Base-by-base conservation (phyloP, 1,140 invertebrate species). In the Apis laboriosa region DNA sequence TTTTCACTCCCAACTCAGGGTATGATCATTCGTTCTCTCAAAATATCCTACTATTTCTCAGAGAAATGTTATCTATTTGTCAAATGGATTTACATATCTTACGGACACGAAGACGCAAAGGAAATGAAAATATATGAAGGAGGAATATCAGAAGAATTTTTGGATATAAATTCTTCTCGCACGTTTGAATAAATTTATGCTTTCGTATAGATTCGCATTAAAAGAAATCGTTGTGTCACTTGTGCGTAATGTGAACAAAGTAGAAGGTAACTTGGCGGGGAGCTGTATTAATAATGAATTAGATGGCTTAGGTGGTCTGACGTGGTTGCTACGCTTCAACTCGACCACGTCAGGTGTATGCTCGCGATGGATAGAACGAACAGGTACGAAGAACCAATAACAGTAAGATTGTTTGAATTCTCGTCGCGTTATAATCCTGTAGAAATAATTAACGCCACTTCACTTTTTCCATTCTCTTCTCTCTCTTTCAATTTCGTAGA, bases 211-310 rank as follows among this genome's bases (percentile, higher is more conserved):
- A 7, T 63, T 63, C n/a, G n/a, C 8, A 68, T 21, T 34, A 0
- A 0, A n/a, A 17, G 13, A 3, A 43, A 43, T 43, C 34, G 34
- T 43, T 43, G 34, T 0, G 34, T 43, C 5, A 7, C 7, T 1
- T 4, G 17, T 55, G 21, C 56, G n/a, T 53, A 58, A 24, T 24
- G 28, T 1, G 63, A 24, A 12, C 9, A 43, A 66, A 75, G 43
- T 8, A 49, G 66, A 68, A 49, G 24, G 77, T 79, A 61, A 66
- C 60, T 49, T 71, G n/a, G n/a, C 51, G 24, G 43, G 56, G 43
- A 68, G 55, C 64, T 19, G 34, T 80, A 90, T 88, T 88, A 89
- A 89, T 89, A 89, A 89, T 89, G 74, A 86, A 88, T 89, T 71
- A 86, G 80, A 60, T 79, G 80, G 75, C 73, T 63, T 63, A 84